A percentile compares a stretch with the other conserved stretches of the same genome.
phyloP scores from a whole-genome alignment of 1,140 invertebrate species.

The Heliothis virescens region DNA sequence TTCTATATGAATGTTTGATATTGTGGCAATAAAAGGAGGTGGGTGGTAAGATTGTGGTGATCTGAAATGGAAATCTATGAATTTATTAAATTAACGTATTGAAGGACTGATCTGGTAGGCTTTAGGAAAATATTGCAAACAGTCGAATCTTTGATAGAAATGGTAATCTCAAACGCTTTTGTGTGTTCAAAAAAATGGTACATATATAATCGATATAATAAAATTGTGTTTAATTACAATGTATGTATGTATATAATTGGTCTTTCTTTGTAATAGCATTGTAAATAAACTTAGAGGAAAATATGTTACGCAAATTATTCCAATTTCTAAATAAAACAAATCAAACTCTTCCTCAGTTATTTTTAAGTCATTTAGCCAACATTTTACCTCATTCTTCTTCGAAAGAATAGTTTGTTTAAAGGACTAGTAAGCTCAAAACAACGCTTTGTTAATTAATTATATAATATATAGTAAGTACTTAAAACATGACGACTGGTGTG shows the following conservation, averaged over 20 bases:
- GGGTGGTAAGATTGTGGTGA: not conserved
- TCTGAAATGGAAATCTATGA: constrained; percentile 21
- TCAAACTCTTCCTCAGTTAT: not conserved
- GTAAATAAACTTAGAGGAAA: too few species aligned
- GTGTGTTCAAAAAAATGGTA: too few species aligned
- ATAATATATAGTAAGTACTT: constrained; percentile 11
- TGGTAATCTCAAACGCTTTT: too few species aligned
- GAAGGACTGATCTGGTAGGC: constrained; percentile 15
- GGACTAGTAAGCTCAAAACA: constrained; percentile 1
- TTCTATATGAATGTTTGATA: constrained; percentile 9
- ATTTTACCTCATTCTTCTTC: constrained; percentile 11
- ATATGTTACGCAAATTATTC: too few species aligned
- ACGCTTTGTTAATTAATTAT: constrained; percentile 17
- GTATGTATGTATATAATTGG: too few species aligned
- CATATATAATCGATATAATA: too few species aligned
- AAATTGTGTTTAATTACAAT: too few species aligned
- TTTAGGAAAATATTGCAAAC: not conserved
- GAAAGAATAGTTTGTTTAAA: constrained; percentile 15
- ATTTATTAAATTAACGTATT: constrained; percentile 33
- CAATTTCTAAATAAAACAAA: not conserved
- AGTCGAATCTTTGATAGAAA: too few species aligned
- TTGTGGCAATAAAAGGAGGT: not conserved
- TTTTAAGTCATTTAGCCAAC: constrained; percentile 10
- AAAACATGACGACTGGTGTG: constrained; percentile 16
- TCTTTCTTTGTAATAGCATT: too few species aligned